phyloP scores from a whole-genome alignment of 2,797 vertebrate genomes.

The Oophaga sylvatica region DNA sequence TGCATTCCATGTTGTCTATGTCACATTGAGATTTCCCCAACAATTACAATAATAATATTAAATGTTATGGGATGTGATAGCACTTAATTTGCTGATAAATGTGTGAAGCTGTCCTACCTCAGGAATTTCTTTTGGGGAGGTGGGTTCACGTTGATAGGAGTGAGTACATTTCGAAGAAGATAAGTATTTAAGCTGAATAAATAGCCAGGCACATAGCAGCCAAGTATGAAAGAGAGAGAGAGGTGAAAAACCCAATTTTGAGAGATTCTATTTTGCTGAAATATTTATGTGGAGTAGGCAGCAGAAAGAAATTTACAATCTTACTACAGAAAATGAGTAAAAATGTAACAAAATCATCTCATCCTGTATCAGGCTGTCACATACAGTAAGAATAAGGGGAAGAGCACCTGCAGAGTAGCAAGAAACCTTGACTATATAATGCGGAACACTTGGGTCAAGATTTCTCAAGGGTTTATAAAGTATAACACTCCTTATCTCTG shows the following conservation, averaged over 20 bases:
- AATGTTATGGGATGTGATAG: slow-evolving; percentile 36
- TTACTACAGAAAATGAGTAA: slow-evolving; percentile 46
- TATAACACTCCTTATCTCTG: slow-evolving; percentile 47
- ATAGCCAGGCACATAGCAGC: slow-evolving; percentile 40
- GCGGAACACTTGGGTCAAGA: slow-evolving; percentile 44
- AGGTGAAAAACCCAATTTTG: slow-evolving; percentile 55
- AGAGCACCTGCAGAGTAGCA: slow-evolving; percentile 14
- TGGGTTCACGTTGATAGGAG: slow-evolving; percentile 39
- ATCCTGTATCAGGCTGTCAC: slow-evolving; percentile 34
- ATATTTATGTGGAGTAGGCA: slow-evolving; percentile 57
- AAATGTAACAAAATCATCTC: slow-evolving; percentile 39
- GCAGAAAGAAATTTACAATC: slow-evolving; percentile 59
- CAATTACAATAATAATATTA: slow-evolving; percentile 51
- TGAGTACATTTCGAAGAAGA: slow-evolving; percentile 40
- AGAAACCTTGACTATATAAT: slow-evolving; percentile 51
- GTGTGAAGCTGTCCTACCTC: slow-evolving; percentile 31
- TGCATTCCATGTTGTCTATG: slow-evolving; percentile 11
- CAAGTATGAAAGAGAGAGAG: slow-evolving; percentile 45
- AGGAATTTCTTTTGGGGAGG: slow-evolving; percentile 6
- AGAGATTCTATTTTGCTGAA: slow-evolving; percentile 57
- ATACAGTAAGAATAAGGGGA: slow-evolving; percentile 26
- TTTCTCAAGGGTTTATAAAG: slow-evolving; percentile 51
- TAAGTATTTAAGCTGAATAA: slow-evolving; percentile 56
- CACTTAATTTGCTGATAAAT: slow-evolving; percentile 50
- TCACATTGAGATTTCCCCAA: slow-evolving; percentile 7